These are phyloP conservation scores for Halichoerus grypus DNA, from an alignment of 2,113 vertebrate genomes.

Conservation along the genomic window DNA sequence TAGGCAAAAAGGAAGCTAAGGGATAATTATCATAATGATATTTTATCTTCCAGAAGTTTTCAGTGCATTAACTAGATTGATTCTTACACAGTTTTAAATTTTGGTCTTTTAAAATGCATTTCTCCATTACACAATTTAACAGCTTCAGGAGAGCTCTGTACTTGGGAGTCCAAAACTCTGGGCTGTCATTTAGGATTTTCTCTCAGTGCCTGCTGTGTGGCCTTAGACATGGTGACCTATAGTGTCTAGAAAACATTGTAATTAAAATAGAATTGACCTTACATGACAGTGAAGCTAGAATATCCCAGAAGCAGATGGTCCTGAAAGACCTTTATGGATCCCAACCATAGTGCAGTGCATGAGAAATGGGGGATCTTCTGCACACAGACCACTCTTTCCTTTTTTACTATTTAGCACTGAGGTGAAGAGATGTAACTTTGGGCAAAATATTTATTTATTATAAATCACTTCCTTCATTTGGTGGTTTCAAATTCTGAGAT, in stretches of 20 bases:
- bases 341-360: fast-evolving
- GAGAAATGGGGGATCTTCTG: fast-evolving
- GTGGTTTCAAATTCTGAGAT: background rate
- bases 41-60: background rate
- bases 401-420: background rate
- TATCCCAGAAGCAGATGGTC: background rate
- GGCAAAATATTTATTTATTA: background rate
- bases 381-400: fast-evolving
- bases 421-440: background rate
- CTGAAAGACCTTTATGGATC: background rate
- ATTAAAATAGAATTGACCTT: background rate
- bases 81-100: conserved; percentile 8
- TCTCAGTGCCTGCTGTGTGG: background rate
- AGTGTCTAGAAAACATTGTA: background rate
- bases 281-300: background rate
- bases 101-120: background rate
- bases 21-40: conserved; percentile 56
- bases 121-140: background rate
- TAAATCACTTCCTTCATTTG: background rate
- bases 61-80: background rate
- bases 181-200: background rate
- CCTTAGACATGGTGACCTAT: background rate
- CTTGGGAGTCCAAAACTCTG: background rate
- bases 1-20: conserved; percentile 56
- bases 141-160: background rate